Evolutionary conservation across 2,113 vertebrate genomes (phyloP).

Genomic region (Cinclus mexicanus): DNA sequence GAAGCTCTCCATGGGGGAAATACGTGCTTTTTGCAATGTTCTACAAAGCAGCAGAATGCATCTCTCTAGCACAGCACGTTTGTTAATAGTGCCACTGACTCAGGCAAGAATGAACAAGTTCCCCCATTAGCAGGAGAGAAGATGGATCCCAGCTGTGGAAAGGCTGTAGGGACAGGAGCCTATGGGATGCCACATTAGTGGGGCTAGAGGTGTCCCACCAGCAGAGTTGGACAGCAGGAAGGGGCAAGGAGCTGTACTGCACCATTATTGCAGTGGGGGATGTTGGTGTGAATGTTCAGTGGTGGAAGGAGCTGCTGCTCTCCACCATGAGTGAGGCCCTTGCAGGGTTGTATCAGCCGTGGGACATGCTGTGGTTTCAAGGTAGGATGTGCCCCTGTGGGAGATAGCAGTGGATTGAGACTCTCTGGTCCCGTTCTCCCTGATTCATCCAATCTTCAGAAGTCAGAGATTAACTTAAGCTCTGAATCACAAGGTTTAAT

Average conservation of each 20-base stretch:
- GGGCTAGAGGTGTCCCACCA: background rate
- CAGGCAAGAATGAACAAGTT: background rate
- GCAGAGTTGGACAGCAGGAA: background rate
- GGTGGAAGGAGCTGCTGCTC: background rate
- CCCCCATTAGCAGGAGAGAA: background rate
- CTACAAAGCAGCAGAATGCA: background rate
- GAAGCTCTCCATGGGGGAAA: background rate
- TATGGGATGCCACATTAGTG: background rate
- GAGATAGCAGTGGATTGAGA: background rate
- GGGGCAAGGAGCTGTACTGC: background rate
- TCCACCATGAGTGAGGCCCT: background rate
- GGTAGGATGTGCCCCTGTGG: background rate
- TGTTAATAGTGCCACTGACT: background rate
- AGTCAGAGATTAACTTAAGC: background rate
- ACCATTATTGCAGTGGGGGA: accelerated
- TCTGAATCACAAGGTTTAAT: slow-evolving; percentile 46
- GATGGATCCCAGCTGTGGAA: background rate
- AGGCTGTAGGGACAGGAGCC: background rate
- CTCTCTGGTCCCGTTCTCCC: background rate
- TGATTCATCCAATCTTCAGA: background rate
- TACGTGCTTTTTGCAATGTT: background rate
- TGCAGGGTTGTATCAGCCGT: accelerated
- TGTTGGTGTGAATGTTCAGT: background rate
- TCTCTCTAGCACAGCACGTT: background rate
- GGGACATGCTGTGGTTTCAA: background rate